Evolutionary conservation across 2,888 invertebrate species (phyloP).

Genomic region (Nineta flava): DNA sequence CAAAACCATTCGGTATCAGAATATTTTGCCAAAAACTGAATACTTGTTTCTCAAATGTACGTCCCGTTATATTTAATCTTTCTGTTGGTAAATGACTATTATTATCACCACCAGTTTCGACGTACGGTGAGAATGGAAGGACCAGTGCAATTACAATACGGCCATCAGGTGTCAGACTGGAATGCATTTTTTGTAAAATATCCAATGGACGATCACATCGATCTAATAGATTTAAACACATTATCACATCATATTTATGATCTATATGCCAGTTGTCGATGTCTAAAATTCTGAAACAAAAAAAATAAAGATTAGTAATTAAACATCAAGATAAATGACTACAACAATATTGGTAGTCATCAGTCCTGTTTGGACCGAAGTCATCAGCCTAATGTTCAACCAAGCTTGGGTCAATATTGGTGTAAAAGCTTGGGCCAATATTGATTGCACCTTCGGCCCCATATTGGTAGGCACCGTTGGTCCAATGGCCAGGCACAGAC

Average conservation of each 20-base stretch:
- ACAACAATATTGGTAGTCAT: not conserved
- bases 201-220: slow-evolving; percentile 74
- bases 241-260: slow-evolving; percentile 57
- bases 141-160: slow-evolving; percentile 77
- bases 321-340: not conserved
- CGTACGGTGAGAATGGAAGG: slow-evolving; percentile 85
- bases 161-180: slow-evolving; percentile 56
- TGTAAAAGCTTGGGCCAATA: no score
- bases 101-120: slow-evolving; percentile 58
- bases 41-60: slow-evolving; percentile 66
- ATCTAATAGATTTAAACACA: slow-evolving; percentile 87
- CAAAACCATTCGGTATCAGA: slow-evolving; percentile 50
- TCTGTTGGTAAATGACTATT: slow-evolving; percentile 58
- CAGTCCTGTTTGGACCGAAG: no score
- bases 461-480: no score
- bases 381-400: no score
- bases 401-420: no score
- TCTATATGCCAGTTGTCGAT: slow-evolving; percentile 45
- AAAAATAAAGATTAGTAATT: not conserved
- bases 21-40: slow-evolving; percentile 47
- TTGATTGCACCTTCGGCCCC: no score
- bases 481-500: no score
- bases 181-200: slow-evolving; percentile 58
- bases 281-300: slow-evolving; percentile 47
- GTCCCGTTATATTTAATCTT: slow-evolving; percentile 47